Evolutionary conservation across 2,113 vertebrate genomes (phyloP).

Genomic region (Perca flavescens): DNA sequence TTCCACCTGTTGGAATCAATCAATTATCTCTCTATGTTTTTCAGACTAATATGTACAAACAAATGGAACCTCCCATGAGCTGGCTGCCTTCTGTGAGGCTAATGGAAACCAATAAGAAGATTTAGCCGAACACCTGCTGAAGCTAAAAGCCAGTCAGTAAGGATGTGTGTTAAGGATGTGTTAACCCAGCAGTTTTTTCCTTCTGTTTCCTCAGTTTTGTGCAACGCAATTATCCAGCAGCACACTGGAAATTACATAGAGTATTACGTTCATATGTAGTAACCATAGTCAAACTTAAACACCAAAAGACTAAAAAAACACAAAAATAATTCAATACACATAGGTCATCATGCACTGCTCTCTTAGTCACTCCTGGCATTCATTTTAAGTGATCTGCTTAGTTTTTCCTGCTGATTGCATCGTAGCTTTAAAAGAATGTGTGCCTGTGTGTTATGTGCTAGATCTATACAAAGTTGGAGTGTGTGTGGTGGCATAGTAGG

Average conservation of each 20-base stretch:
- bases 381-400: background rate
- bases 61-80: too few species aligned
- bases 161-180: background rate
- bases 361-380: too few species aligned
- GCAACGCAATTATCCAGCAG: background rate
- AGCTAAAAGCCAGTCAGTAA: conserved; percentile 31
- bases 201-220: background rate
- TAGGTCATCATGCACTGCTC: background rate
- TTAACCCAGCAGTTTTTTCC: background rate
- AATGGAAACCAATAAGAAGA: background rate
- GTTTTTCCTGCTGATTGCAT: background rate
- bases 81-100: background rate
- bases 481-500: background rate
- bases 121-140: background rate
- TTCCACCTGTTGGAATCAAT: background rate
- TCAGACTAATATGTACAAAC: too few species aligned
- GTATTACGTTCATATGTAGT: too few species aligned
- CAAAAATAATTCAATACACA: background rate
- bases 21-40: background rate
- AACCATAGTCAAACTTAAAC: too few species aligned
- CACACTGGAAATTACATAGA: too few species aligned
- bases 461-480: too few species aligned
- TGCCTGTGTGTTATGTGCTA: too few species aligned
- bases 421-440: too few species aligned
- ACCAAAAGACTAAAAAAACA: too few species aligned